Percentiles rank a stretch among this genome's conserved stretches.
Conservation (phyloP, 1,140 invertebrate species). For the Anthonomus grandis region DNA sequence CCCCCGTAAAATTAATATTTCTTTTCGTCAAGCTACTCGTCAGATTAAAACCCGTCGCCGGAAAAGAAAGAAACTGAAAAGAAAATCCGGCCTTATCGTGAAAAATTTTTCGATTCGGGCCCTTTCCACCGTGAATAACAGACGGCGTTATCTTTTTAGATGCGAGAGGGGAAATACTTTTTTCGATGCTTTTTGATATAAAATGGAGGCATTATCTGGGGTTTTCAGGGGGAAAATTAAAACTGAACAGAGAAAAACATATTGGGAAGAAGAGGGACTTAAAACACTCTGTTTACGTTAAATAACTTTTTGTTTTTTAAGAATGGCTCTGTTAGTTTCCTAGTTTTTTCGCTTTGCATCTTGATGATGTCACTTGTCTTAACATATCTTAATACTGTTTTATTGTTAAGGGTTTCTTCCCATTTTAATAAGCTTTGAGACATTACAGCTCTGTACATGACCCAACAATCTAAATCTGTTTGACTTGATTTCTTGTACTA, state of each 20-base stretch:
- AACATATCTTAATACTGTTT: too few species aligned
- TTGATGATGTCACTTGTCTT: too few species aligned
- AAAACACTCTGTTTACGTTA: neutral
- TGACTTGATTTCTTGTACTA: too few species aligned
- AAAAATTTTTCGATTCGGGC: neutral
- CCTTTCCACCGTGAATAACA: slow-evolving; percentile 1
- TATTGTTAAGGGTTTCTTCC: too few species aligned
- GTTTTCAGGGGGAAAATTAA: neutral
- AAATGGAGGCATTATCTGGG: neutral
- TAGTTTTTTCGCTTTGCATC: too few species aligned
- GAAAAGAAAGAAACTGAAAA: too few species aligned
- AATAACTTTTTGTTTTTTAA: too few species aligned
- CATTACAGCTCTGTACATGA: too few species aligned
- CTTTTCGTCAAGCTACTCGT: slow-evolving; percentile 16
- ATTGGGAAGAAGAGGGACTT: neutral
- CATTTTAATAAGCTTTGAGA: too few species aligned
- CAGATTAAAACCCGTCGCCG: slow-evolving; percentile 15
- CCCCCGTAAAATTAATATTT: slow-evolving; percentile 21
- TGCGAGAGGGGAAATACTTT: neutral
- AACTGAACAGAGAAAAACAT: neutral
- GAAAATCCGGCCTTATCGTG: neutral
- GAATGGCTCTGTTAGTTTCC: too few species aligned
- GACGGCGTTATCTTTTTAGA: neutral
- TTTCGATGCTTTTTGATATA: neutral
- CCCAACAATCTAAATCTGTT: too few species aligned